Evolutionary conservation across 1,140 invertebrate species (phyloP), one percentile per base, ranked within the genome.

Genomic region (Centruroides sculpturatus): DNA sequence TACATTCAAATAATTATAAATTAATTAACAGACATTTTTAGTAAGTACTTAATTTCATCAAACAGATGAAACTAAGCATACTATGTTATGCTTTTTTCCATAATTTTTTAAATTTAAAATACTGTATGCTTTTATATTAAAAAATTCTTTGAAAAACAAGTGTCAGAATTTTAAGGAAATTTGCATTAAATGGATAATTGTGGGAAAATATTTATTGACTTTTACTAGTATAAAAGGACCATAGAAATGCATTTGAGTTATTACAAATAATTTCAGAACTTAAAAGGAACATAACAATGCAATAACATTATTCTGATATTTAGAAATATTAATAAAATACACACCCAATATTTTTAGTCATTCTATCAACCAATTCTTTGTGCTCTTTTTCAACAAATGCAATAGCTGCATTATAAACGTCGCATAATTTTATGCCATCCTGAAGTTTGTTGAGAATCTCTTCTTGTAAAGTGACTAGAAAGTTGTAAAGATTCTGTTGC

Each of bases 301-400:
- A 23, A 47, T 35, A 34, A 10, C 35, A 56, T 41, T 56, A 11
- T 11, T 10, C 10, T 23, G 23, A 11, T 3, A 35, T 41, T 41
- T 9, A 9, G 2, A 59, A 59, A 70, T 67, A 66, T 67, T 23
- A 23, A 23, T 23, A 23, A 23, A 23, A 23, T 23, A 23, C 23
- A 23, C 23, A 85, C 74, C 93, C 94, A 76, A 96, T 87, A 67
- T 82, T 91, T 74, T 97, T 98, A 0, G 91, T 96, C 53, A 99
- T 77, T 73, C 92, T 93, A 64, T 96, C 90, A 0, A 90, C 73
- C 65, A 99, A 77, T 58, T 83, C 78, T 12, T 92, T 84, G 69
- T 92, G 89, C 66, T 96, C 85, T 66, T 87, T 85, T 71, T 95
- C 93, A 0, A 94, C 86, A 71, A 83, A 84, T 59, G 82, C 80